Evolutionary conservation across 2,888 invertebrate genomes (phyloP), one percentile per base, ranked within the genome.

Genomic region (Drosophila percnosoma): DNA sequence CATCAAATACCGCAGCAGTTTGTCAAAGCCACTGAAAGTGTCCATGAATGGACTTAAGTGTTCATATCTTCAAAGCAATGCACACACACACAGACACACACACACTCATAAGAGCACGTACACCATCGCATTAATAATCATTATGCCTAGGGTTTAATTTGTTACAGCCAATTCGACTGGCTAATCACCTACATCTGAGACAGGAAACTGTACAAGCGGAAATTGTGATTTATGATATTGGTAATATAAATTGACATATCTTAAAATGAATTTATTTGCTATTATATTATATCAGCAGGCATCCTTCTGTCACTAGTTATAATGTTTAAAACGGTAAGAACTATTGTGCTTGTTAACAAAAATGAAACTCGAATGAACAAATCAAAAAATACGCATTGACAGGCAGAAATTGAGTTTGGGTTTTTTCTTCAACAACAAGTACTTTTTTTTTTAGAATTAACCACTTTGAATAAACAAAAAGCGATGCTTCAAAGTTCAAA

Each of bases 41-140:
- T 87, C 80, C 75, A 75, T 75, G 78, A 75, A 76, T 85, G 82
- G 78, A 82, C 84, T 76, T 78, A 84, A 87, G 83, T 82, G 85
- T 77, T 87, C 80, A 78, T 85, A 82, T 84, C 84, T 84, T 72
- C 54, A 48, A 38, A 24, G n/a, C n/a, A 57, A 55, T 38, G 21
- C 24, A 62, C 42, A 67, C 27, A 40, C 55, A 48, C 40, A 64
- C 58, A 61, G 51, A 66, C 18, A 51, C 49, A 57, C 60, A 61
- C 62, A 63, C 61, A 70, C 67, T 67, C 54, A 60, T 55, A 15
- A 24, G 27, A 52, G 34, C 52, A 55, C 52, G 18, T 13, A 21
- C 38, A 58, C 2, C 57, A 62, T 58, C 45, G 73, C 79, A 78
- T 78, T 78, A 61, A 75, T 75, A 72, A 66, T 58, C 64, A 78